Conservation (phyloP, 2,888 invertebrate species). For the Rhingia campestris region DNA sequence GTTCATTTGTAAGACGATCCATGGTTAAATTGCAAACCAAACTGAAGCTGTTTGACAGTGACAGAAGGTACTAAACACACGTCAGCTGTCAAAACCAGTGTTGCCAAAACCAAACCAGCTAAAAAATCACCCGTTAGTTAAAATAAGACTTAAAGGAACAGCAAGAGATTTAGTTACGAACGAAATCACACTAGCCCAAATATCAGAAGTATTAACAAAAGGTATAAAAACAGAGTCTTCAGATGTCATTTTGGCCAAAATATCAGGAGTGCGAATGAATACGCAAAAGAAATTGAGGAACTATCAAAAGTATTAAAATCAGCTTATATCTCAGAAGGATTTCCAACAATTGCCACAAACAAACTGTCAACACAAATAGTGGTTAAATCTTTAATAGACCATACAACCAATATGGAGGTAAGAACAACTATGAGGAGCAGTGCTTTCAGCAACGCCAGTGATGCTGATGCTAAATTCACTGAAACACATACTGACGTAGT, state of each 20-base stretch:
- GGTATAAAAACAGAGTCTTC: constrained; percentile 9
- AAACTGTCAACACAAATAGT: constrained; percentile 17
- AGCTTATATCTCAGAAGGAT: constrained; percentile 22
- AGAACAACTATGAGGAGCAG: constrained; percentile 1
- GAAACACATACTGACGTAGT: constrained; percentile 9
- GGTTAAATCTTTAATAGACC: constrained; percentile 15
- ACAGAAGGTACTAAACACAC: no score
- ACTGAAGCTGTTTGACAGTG: no score
- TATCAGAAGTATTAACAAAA: constrained; percentile 3
- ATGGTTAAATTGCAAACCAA: no score
- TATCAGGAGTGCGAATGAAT: constrained; percentile 9
- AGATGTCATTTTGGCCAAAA: constrained; percentile 6
- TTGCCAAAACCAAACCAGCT: no score
- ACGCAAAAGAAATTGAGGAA: constrained; percentile 9
- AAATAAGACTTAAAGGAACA: constrained; percentile 10
- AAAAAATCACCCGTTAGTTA: no score
- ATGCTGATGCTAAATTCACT: constrained; percentile 7
- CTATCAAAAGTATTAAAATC: constrained; percentile 8
- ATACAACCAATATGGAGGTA: not conserved
- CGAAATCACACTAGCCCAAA: not conserved
- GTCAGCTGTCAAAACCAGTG: no score
- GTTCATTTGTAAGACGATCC: no score
- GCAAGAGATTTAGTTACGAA: not conserved
- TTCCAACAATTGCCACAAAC: constrained; percentile 9
- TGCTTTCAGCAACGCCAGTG: constrained; percentile 5